Conservation (phyloP, 2,888 invertebrate species). For the Lottia gigantea region DNA sequence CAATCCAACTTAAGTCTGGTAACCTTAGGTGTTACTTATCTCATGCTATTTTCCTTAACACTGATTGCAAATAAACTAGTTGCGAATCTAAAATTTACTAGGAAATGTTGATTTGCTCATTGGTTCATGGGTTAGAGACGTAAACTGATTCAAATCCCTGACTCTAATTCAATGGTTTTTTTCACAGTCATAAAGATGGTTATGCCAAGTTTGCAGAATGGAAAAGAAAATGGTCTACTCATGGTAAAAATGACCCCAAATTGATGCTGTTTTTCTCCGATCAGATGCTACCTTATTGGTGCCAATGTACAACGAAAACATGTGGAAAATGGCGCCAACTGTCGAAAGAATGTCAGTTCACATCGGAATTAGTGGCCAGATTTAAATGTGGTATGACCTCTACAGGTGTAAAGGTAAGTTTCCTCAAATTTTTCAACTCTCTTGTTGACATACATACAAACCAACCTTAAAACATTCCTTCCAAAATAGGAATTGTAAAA, state of each 20-base stretch:
- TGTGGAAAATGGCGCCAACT: conserved; percentile 68
- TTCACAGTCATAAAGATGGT: conserved; percentile 52
- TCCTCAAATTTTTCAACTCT: no score
- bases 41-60: no score
- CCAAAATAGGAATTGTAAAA: no score
- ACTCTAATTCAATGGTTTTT: not conserved
- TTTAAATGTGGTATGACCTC: conserved; percentile 54
- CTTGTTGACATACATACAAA: no score
- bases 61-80: no score
- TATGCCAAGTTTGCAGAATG: conserved; percentile 55
- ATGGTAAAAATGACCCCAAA: conserved; percentile 60
- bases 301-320: conserved; percentile 56
- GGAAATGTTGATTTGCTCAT: no score
- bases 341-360: conserved; percentile 47
- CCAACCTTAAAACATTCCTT: no score
- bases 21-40: no score
- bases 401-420: conserved; percentile 36
- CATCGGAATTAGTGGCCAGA: conserved; percentile 44
- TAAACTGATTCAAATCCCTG: no score
- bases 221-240: conserved; percentile 62
- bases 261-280: conserved; percentile 62
- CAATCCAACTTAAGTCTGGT: no score
- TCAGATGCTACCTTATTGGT: conserved; percentile 67
- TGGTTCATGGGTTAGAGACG: no score
- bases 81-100: no score